Percentiles rank a stretch among this genome's conserved stretches.
phyloP scores from a whole-genome alignment of 1,140 invertebrate genomes.

The Acromyrmex echinatior region DNA sequence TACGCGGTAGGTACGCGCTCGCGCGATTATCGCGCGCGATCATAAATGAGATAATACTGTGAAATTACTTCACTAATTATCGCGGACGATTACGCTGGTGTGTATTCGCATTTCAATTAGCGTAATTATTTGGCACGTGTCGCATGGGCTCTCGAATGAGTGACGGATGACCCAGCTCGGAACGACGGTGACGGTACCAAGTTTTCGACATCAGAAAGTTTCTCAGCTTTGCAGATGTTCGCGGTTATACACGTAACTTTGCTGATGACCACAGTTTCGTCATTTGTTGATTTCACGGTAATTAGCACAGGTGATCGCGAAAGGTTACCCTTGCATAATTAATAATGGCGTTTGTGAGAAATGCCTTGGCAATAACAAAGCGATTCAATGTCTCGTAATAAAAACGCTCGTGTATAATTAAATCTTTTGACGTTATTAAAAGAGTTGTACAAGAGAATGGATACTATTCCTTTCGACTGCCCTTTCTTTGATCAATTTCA shows the following conservation, averaged over 20 bases:
- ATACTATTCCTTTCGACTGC: neutral
- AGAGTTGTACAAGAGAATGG: slow-evolving; percentile 1
- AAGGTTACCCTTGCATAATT: slow-evolving; percentile 6
- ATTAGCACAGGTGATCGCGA: slow-evolving; percentile 4
- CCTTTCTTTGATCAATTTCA: slow-evolving; percentile 39
- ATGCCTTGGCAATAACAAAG: neutral
- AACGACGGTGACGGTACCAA: neutral
- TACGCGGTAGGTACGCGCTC: slow-evolving; percentile 28
- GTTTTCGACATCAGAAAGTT: slow-evolving; percentile 35
- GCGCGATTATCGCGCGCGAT: slow-evolving; percentile 46
- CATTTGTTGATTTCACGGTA: slow-evolving; percentile 30
- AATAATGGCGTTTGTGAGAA: neutral
- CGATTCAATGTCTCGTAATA: slow-evolving; percentile 19
- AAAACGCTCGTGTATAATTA: slow-evolving; percentile 40
- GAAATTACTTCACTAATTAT: slow-evolving; percentile 62
- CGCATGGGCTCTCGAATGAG: slow-evolving; percentile 34
- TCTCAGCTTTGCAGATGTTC: slow-evolving; percentile 8
- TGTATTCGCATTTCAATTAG: slow-evolving; percentile 62
- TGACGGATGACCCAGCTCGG: slow-evolving; percentile 43
- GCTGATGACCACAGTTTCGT: slow-evolving; percentile 21
- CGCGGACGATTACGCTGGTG: slow-evolving; percentile 33
- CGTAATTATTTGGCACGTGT: slow-evolving; percentile 64
- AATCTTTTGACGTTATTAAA: slow-evolving; percentile 42
- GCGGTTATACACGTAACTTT: neutral
- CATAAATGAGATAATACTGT: slow-evolving; percentile 51